Conservation (phyloP, 2,888 invertebrate genomes). For the Diaprepes abbreviatus region DNA sequence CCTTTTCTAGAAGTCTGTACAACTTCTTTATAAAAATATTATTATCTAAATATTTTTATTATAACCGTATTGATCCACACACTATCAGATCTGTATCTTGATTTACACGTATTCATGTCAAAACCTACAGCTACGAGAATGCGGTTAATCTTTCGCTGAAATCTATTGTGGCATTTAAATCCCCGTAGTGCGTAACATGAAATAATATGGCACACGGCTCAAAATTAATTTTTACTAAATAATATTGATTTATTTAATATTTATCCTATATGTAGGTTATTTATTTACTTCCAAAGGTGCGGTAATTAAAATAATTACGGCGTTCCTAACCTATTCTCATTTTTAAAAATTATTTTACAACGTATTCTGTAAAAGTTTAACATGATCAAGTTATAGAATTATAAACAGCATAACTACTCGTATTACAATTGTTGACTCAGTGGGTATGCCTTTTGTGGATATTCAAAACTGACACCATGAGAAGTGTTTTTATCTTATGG, state of each 20-base stretch:
- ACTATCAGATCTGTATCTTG: not conserved
- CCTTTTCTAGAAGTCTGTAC: too few species aligned
- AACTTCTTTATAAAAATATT: too few species aligned
- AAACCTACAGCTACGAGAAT: not conserved
- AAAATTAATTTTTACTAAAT: not conserved
- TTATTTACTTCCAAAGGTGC: not conserved
- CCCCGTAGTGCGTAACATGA: not conserved
- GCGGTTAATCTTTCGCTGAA: slow-evolving; percentile 5
- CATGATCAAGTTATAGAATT: not conserved
- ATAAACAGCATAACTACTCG: not conserved
- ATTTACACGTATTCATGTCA: slow-evolving; percentile 13
- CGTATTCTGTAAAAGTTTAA: not conserved
- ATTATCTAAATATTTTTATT: not conserved
- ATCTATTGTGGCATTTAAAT: slow-evolving; percentile 7
- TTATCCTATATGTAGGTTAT: not conserved
- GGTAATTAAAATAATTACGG: not conserved
- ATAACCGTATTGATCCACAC: not conserved
- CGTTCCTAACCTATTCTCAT: not conserved
- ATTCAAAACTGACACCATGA: too few species aligned
- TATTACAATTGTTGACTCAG: too few species aligned
- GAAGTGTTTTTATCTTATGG: too few species aligned
- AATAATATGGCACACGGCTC: not conserved
- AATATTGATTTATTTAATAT: slow-evolving; percentile 12
- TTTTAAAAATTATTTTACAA: not conserved
- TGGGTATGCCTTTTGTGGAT: too few species aligned